Evolutionary conservation across 2,797 vertebrate species (phyloP).

Genomic region (Ataeniobius toweri): DNA sequence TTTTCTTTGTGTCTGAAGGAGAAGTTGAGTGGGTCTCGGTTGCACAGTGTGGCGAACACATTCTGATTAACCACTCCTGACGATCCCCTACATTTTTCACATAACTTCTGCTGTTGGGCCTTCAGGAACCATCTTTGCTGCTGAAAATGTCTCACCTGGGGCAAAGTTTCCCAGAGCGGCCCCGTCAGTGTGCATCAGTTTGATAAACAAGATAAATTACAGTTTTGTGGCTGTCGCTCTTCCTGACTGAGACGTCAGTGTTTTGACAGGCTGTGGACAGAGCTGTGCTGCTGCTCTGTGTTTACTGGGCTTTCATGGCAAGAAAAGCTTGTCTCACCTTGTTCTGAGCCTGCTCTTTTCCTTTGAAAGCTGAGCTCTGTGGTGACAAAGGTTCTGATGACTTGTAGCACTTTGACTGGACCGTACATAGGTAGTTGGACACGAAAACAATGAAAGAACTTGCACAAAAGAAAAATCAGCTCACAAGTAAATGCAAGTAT

Average conservation of each 20-base stretch:
- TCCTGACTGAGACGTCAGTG: slow-evolving; percentile 21
- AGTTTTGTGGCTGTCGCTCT: slow-evolving; percentile 12
- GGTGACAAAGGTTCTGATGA: slow-evolving; percentile 17
- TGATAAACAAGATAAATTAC: slow-evolving; percentile 30
- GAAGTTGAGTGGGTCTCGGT: background rate
- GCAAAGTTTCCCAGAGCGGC: slow-evolving; percentile 25
- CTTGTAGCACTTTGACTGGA: background rate
- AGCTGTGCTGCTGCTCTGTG: slow-evolving; percentile 17
- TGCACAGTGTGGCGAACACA: background rate
- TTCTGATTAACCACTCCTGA: background rate
- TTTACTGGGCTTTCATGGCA: slow-evolving; percentile 11
- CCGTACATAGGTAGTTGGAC: background rate
- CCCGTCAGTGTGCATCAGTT: slow-evolving; percentile 37
- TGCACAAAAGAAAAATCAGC: background rate
- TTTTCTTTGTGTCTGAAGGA: background rate
- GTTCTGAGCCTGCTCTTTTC: slow-evolving; percentile 23
- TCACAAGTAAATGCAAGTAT: background rate
- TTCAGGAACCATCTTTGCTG: slow-evolving; percentile 36
- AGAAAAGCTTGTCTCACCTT: slow-evolving; percentile 27
- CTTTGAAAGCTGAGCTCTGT: slow-evolving; percentile 11
- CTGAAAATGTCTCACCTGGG: slow-evolving; percentile 25
- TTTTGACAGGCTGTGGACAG: slow-evolving; percentile 47
- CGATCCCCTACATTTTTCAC: slow-evolving; percentile 68
- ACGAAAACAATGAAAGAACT: background rate
- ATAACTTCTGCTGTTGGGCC: slow-evolving; percentile 48